Conservation (phyloP, 2,888 invertebrate genomes). For the Sepioteuthis lessoniana region DNA sequence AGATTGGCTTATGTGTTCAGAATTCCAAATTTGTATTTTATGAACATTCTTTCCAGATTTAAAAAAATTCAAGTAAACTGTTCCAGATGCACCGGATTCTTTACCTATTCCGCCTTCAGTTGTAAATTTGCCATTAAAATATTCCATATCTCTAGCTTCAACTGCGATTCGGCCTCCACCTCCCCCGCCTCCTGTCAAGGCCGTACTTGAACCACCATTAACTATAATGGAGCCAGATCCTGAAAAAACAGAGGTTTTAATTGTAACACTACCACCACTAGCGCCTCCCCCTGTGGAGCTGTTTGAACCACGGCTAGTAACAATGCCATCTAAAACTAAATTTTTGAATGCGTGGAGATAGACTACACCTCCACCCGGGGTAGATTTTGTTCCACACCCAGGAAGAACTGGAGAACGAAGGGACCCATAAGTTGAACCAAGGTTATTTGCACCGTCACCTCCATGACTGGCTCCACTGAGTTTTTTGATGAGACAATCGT, state of each 20-base stretch:
- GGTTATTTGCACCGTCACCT: constrained; percentile 60
- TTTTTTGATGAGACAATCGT: constrained; percentile 51
- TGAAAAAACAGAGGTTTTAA: constrained; percentile 53
- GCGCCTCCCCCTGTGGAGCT: constrained; percentile 54
- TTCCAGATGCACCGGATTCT: constrained; percentile 61
- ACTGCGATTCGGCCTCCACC: constrained; percentile 61
- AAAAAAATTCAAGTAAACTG: constrained; percentile 56
- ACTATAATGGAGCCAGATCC: constrained; percentile 61
- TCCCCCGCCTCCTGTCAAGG: constrained; percentile 51
- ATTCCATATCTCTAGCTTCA: constrained; percentile 51
- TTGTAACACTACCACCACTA: constrained; percentile 59
- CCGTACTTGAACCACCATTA: constrained; percentile 56
- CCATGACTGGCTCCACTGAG: constrained; percentile 61
- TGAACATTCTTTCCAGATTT: constrained; percentile 55
- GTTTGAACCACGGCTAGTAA: constrained; percentile 50
- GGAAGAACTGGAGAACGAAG: constrained; percentile 52
- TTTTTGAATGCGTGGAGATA: constrained; percentile 51
- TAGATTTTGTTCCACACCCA: constrained; percentile 58
- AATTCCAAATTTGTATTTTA: constrained; percentile 56
- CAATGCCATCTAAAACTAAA: constrained; percentile 57
- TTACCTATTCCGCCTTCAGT: constrained; percentile 58
- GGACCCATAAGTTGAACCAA: constrained; percentile 57
- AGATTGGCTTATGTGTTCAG: constrained; percentile 50
- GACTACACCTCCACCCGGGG: constrained; percentile 61
- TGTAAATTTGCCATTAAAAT: constrained; percentile 55